Conservation (phyloP, 2,113 vertebrate genomes). For the Anoura caudifer region DNA sequence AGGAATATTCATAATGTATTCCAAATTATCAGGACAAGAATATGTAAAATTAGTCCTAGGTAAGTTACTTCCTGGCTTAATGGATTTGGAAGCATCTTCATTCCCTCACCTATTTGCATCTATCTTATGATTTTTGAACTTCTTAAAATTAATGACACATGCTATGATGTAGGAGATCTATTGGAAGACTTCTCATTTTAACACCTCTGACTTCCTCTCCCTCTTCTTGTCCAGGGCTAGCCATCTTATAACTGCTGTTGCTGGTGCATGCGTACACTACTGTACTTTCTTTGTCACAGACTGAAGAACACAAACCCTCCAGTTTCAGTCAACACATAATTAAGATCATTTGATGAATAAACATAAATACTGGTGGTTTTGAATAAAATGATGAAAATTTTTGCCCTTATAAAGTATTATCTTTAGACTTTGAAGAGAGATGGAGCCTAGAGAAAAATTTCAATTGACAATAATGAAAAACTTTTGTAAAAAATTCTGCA, state of each 20-base stretch:
- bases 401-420: background rate
- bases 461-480: background rate
- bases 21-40: background rate
- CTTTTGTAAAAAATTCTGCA: background rate
- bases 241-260: background rate
- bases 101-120: background rate
- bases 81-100: background rate
- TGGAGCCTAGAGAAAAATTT: background rate
- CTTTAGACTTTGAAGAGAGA: background rate
- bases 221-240: background rate
- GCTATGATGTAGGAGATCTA: background rate
- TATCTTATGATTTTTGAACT: background rate
- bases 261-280: background rate
- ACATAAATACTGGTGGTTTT: background rate
- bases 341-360: background rate
- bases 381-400: background rate
- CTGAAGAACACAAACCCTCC: background rate
- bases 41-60: background rate
- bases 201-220: background rate
- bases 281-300: background rate
- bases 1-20: background rate
- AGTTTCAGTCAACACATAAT: background rate
- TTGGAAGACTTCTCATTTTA: background rate
- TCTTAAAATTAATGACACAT: background rate
- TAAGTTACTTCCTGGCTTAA: background rate